A percentile compares a stretch with the other conserved stretches of the same genome.
Evolutionary conservation across 2,113 vertebrate genomes (phyloP).

Genomic region (Callithrix jacchus): DNA sequence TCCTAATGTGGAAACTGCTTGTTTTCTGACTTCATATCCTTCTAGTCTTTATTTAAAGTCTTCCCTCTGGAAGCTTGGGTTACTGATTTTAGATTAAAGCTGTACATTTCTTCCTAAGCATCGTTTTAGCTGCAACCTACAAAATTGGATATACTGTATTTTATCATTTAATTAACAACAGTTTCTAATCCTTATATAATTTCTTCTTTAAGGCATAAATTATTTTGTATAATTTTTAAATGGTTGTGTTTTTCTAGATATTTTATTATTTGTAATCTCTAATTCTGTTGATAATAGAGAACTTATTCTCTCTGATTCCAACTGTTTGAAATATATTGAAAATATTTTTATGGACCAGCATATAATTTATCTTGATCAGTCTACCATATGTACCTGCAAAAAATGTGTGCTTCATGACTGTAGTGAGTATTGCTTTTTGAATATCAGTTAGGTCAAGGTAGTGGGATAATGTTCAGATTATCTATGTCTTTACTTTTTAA

Average conservation of each 20-base stretch:
- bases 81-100: neutral
- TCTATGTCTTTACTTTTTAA: neutral
- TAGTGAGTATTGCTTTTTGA: neutral
- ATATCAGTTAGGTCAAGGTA: neutral
- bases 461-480: neutral
- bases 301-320: neutral
- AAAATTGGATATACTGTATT: neutral
- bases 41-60: slow-evolving; percentile 12
- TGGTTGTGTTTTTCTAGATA: neutral
- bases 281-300: neutral
- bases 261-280: neutral
- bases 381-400: neutral
- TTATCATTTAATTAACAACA: neutral
- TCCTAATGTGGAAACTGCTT: neutral
- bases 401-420: neutral
- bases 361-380: neutral
- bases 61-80: neutral
- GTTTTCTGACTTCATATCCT: neutral
- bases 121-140: neutral
- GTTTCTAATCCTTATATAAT: neutral
- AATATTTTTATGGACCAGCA: neutral
- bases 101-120: neutral
- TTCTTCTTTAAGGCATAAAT: neutral
- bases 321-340: neutral
- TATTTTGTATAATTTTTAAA: neutral